A percentile compares a stretch with the other conserved stretches of the same genome.
These are phyloP conservation scores for Aricia artaxerxes DNA, from an alignment of 2,888 invertebrate genomes.

Conservation along the genomic window DNA sequence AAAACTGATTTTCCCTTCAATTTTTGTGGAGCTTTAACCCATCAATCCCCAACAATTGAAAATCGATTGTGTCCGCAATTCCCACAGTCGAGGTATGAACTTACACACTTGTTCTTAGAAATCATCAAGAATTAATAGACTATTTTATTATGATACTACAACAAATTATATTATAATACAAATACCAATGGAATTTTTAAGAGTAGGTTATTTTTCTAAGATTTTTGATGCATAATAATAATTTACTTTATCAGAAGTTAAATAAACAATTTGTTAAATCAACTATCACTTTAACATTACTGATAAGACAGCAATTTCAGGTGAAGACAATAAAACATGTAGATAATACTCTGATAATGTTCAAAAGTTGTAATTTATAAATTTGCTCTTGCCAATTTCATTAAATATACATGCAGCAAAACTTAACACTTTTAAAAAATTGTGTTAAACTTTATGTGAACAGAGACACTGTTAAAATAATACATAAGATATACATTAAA, in stretches of 20 bases:
- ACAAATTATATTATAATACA: background rate
- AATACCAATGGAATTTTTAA: background rate
- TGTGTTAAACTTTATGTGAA: too few relatives aligned
- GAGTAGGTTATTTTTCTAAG: background rate
- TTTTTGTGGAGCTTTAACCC: too few relatives aligned
- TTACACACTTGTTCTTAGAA: too few relatives aligned
- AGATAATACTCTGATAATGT: slow-evolving; percentile 7
- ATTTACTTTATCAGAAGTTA: slow-evolving; percentile 21
- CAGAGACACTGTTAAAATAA: too few relatives aligned
- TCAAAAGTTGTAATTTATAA: background rate
- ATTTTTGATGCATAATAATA: background rate
- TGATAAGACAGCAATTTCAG: slow-evolving; percentile 38
- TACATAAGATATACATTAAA: background rate
- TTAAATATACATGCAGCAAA: background rate
- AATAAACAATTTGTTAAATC: slow-evolving; percentile 33
- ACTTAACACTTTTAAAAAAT: background rate
- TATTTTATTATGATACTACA: too few relatives aligned
- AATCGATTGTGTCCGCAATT: too few relatives aligned
- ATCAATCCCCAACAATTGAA: too few relatives aligned
- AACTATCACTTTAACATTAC: slow-evolving; percentile 34
- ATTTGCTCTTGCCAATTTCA: background rate
- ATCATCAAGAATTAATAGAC: too few relatives aligned
- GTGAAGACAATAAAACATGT: slow-evolving; percentile 24
- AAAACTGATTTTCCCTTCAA: too few relatives aligned
- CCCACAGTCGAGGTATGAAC: too few relatives aligned